phyloP scores from a whole-genome alignment of 2,797 vertebrate species.

The Acrossocheilus fasciatus region DNA sequence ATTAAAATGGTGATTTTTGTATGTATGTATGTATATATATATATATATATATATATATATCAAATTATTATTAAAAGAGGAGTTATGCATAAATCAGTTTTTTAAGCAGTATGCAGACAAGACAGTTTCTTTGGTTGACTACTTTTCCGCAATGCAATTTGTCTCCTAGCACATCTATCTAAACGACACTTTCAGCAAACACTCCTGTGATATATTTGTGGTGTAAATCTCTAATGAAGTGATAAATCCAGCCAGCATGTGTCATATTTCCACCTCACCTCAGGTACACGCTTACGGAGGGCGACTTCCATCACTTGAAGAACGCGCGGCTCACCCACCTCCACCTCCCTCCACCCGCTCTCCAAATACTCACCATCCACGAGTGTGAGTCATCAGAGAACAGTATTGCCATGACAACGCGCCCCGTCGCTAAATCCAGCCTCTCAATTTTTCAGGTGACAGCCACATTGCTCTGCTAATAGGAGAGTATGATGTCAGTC shows the following conservation, averaged over 20 bases:
- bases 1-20: neutral
- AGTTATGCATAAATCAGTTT: neutral
- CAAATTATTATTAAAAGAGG: neutral
- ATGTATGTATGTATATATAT: too few species aligned
- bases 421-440: conserved; percentile 82
- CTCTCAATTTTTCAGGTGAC: conserved; percentile 97
- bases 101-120: neutral
- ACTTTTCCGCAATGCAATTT: neutral
- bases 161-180: neutral
- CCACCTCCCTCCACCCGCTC: conserved; percentile 85
- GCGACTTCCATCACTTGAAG: conserved; percentile 97
- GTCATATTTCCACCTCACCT: neutral
- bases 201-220: neutral
- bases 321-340: conserved; percentile 94
- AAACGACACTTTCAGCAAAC: neutral
- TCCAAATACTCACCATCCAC: conserved; percentile 96
- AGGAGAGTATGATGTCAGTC: conserved; percentile 53
- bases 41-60: neutral
- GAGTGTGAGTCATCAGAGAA: conserved; percentile 93
- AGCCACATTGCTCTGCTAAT: conserved; percentile 48
- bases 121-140: neutral
- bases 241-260: conserved; percentile 4
- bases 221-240: neutral
- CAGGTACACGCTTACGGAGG: conserved; percentile 97
- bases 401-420: conserved; percentile 84